phyloP scores from a whole-genome alignment of 2,797 vertebrate species.

The Anguilla marmorata region DNA sequence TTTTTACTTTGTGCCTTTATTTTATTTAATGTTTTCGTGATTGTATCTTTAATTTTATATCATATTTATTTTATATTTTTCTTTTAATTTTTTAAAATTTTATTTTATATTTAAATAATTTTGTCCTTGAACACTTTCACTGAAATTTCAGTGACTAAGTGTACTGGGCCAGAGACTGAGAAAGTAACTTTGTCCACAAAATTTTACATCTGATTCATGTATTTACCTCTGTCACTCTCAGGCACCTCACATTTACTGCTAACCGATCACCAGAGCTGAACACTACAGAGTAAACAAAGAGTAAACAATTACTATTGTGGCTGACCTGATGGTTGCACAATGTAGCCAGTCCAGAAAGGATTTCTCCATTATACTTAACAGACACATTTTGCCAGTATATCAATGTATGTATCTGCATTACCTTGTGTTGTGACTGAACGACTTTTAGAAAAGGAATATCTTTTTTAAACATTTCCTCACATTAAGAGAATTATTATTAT shows the following conservation, averaged over 20 bases:
- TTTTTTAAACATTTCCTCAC: neutral
- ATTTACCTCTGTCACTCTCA: neutral
- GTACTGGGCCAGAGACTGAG: neutral
- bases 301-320: slow-evolving; percentile 56
- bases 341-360: slow-evolving; percentile 62
- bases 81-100: too few species aligned
- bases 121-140: neutral
- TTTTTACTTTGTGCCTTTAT: neutral
- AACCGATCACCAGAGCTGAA: neutral
- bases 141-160: neutral
- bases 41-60: too few species aligned
- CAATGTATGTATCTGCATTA: neutral
- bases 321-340: slow-evolving; percentile 52
- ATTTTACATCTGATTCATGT: neutral
- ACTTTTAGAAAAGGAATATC: neutral
- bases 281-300: slow-evolving; percentile 11
- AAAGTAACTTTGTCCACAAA: neutral
- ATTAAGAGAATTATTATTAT: neutral
- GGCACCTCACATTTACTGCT: neutral
- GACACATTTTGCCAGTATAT: neutral
- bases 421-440: slow-evolving; percentile 41
- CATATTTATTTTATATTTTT: too few species aligned
- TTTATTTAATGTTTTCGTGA: neutral
- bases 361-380: slow-evolving; percentile 48
- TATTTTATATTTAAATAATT: neutral